Evolutionary conservation across 2,888 invertebrate species (phyloP).

Genomic region (Philopedon plagiatum): DNA sequence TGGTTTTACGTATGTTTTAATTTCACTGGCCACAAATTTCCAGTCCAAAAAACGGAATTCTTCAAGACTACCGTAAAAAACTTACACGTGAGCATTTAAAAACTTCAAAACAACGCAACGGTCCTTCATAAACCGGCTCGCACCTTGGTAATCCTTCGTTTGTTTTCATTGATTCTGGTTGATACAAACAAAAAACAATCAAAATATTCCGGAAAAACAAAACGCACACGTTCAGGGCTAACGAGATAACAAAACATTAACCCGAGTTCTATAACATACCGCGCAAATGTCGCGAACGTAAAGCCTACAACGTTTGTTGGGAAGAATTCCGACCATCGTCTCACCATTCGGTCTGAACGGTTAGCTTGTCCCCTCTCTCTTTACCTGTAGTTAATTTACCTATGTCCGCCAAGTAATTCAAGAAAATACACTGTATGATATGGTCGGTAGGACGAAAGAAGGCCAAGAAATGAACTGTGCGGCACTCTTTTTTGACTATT

Average conservation of each 20-base stretch:
- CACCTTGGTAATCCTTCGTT: neutral
- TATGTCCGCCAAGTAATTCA: slow-evolving; percentile 35
- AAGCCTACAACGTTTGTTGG: slow-evolving; percentile 45
- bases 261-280: slow-evolving; percentile 38
- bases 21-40: neutral
- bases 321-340: slow-evolving; percentile 48
- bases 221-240: slow-evolving; percentile 32
- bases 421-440: neutral
- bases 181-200: slow-evolving; percentile 35
- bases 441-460: slow-evolving; percentile 27
- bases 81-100: slow-evolving; percentile 10
- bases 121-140: slow-evolving; percentile 18
- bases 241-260: slow-evolving; percentile 46
- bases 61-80: neutral
- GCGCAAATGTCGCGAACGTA: slow-evolving; percentile 22
- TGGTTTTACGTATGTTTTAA: slow-evolving; percentile 44
- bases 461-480: slow-evolving; percentile 26
- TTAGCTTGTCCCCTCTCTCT: slow-evolving; percentile 38
- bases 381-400: slow-evolving; percentile 41
- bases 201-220: slow-evolving; percentile 14
- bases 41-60: neutral
- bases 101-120: slow-evolving; percentile 24
- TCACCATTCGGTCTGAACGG: slow-evolving; percentile 43
- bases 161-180: neutral
- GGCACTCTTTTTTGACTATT: slow-evolving; percentile 28